Conservation (phyloP, 2,113 vertebrate species). For the Eonycteris spelaea region DNA sequence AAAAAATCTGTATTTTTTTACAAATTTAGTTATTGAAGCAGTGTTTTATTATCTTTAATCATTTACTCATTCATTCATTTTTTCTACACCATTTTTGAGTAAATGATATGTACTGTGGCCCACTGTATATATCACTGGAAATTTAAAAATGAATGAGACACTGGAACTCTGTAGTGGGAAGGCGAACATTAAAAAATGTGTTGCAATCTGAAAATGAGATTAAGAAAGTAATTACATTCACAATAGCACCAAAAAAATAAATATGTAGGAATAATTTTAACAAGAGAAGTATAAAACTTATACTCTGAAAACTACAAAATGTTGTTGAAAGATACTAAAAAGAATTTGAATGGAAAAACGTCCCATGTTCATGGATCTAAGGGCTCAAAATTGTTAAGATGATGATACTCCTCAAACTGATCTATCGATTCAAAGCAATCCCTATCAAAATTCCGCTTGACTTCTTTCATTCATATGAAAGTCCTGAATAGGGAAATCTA, state of each 20-base stretch:
- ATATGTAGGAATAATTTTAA: neutral
- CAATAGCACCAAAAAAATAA: neutral
- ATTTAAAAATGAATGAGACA: neutral
- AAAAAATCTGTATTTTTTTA: neutral
- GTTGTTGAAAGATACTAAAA: neutral
- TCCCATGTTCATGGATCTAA: neutral
- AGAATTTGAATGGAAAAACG: neutral
- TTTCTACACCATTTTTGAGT: neutral
- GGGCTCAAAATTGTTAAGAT: neutral
- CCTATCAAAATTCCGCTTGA: too few relatives aligned
- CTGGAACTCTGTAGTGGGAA: neutral
- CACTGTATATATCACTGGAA: neutral
- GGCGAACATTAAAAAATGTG: neutral
- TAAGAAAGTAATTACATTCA: neutral
- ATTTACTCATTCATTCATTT: neutral
- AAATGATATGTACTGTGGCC: neutral
- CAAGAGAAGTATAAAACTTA: neutral
- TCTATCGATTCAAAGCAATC: neutral
- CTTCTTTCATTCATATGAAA: neutral
- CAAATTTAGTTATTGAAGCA: neutral
- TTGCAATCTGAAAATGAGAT: neutral
- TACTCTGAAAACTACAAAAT: neutral
- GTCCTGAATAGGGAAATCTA: too few relatives aligned
- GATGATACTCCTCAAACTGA: neutral
- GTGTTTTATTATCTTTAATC: neutral